phyloP scores from a whole-genome alignment of 35 echinoderm and acorn worm genomes.

The Strongylocentrotus purpuratus region DNA sequence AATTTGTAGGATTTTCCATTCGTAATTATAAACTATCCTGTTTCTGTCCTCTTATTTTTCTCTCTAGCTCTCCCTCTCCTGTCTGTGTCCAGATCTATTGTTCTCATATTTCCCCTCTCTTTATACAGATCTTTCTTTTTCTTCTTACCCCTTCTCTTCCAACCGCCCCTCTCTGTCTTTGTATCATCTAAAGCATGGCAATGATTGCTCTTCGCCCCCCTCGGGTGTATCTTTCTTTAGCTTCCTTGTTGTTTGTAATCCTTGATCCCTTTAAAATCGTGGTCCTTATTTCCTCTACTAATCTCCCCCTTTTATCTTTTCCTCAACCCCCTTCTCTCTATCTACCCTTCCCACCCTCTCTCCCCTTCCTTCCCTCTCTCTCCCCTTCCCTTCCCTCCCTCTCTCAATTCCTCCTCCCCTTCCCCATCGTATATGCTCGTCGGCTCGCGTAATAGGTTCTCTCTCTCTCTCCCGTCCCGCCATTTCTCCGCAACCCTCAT shows the following conservation, averaged over 20 bases:
- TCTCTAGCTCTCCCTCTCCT: background rate
- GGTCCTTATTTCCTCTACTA: background rate
- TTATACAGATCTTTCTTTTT: too few species aligned
- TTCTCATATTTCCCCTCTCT: too few species aligned
- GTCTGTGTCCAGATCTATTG: too few species aligned
- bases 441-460: background rate
- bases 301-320: background rate
- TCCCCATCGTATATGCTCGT: too few species aligned
- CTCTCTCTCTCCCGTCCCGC: background rate
- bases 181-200: too few species aligned
- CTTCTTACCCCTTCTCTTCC: too few species aligned
- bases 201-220: too few species aligned
- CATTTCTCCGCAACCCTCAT: background rate
- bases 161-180: too few species aligned
- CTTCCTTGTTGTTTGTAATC: too few species aligned
- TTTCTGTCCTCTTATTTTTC: background rate
- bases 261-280: background rate
- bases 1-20: background rate
- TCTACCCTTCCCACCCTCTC: background rate
- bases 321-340: too few species aligned
- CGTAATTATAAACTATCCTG: background rate
- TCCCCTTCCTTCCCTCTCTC: background rate
- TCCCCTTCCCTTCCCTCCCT: background rate
- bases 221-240: too few species aligned
- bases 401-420: background rate